Percentiles rank a stretch among this genome's conserved stretches.
These are phyloP conservation scores for Ascaphus truei DNA, from an alignment of 2,113 vertebrate species.

Conservation along the genomic window DNA sequence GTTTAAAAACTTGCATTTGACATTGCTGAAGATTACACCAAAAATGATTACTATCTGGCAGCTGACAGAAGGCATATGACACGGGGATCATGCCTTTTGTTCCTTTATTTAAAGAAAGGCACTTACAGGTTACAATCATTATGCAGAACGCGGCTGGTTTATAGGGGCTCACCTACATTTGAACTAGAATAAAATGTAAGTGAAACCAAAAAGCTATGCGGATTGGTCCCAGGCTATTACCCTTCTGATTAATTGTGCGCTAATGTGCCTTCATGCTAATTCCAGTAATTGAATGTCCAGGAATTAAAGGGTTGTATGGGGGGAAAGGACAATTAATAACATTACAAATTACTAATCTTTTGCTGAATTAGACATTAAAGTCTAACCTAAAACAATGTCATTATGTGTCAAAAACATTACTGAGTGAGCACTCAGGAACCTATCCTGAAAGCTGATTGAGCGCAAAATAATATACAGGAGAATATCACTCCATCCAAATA, in stretches of 20 bases:
- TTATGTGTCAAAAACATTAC: no score
- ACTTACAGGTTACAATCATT: not conserved
- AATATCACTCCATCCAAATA: no score
- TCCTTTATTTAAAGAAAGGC: not conserved
- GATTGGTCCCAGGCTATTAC: constrained; percentile 10
- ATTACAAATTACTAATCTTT: not conserved
- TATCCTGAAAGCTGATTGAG: no score
- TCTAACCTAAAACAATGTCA: not conserved
- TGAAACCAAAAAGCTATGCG: not conserved
- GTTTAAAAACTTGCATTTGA: no score
- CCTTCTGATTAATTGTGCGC: constrained; percentile 17
- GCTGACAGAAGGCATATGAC: not conserved
- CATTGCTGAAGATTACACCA: not conserved
- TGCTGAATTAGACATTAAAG: not conserved
- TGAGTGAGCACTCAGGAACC: no score
- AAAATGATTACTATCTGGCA: not conserved
- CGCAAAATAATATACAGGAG: no score
- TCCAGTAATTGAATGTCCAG: constrained; percentile 19
- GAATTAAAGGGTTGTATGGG: not conserved
- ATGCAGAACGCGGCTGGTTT: not conserved
- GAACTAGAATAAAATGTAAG: not conserved
- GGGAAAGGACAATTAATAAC: not conserved
- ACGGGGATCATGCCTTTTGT: not conserved
- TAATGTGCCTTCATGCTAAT: constrained; percentile 24
- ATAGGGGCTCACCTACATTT: not conserved